Percentiles rank a stretch among this genome's conserved stretches.
phyloP scores from a whole-genome alignment of 1,140 invertebrate genomes.

The Brachionus paranguensis region DNA sequence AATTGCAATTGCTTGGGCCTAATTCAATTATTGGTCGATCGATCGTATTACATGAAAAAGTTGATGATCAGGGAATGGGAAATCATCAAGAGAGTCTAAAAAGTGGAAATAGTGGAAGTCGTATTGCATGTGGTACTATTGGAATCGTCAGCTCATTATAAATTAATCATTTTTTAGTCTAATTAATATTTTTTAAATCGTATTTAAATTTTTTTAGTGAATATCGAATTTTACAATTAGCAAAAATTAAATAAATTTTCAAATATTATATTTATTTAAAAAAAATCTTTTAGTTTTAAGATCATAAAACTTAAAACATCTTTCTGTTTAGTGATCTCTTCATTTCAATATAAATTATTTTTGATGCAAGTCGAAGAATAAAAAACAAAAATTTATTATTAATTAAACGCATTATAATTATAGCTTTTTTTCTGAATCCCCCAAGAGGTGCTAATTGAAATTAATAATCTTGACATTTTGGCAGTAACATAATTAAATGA shows the following conservation, averaged over 20 bases:
- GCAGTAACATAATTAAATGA: no score
- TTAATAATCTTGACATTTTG: no score
- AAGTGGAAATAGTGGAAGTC: slow-evolving; percentile 59
- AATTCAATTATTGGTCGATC: slow-evolving; percentile 79
- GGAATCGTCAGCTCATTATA: slow-evolving; percentile 39
- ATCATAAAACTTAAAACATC: background rate
- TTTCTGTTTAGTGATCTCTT: no score
- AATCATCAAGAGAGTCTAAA: slow-evolving; percentile 54
- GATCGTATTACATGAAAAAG: slow-evolving; percentile 58
- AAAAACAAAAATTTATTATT: no score
- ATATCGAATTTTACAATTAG: background rate
- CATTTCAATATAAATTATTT: no score
- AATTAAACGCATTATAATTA: no score
- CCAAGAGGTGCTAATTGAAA: no score
- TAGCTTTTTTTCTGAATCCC: no score
- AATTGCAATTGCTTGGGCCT: slow-evolving; percentile 68
- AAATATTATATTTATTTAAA: background rate
- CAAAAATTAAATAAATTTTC: background rate
- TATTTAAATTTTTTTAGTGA: background rate
- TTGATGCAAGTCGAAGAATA: no score
- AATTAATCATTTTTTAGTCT: background rate
- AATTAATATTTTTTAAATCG: background rate
- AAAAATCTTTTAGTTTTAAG: background rate
- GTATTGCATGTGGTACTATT: slow-evolving; percentile 59
- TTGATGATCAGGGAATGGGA: slow-evolving; percentile 59